These are phyloP conservation scores for Tapirus indicus DNA, from an alignment of 2,797 vertebrate genomes.

Conservation along the genomic window DNA sequence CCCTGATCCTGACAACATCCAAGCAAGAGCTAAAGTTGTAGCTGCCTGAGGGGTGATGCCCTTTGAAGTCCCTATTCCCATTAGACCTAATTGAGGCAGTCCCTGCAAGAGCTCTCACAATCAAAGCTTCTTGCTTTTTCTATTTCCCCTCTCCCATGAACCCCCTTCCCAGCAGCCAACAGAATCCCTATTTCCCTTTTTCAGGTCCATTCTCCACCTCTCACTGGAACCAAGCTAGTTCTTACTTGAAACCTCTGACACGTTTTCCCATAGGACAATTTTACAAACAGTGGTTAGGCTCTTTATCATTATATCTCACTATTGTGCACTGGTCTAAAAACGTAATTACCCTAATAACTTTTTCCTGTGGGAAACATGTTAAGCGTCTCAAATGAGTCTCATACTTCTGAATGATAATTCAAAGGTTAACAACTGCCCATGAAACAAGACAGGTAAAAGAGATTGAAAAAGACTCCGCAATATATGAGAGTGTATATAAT, in stretches of 20 bases:
- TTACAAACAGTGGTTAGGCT: conserved; percentile 26
- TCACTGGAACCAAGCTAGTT: conserved; percentile 47
- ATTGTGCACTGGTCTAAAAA: conserved; percentile 31
- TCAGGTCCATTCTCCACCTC: neutral
- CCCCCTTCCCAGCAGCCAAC: neutral
- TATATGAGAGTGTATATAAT: conserved; percentile 16
- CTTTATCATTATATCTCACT: neutral
- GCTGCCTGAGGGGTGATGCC: neutral
- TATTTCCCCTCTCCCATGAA: conserved; percentile 28
- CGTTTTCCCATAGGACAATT: conserved; percentile 39
- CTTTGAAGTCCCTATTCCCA: conserved; percentile 65
- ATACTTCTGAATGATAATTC: conserved; percentile 55
- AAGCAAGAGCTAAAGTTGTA: conserved; percentile 54
- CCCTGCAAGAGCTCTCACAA: conserved; percentile 40
- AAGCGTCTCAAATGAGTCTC: conserved; percentile 21
- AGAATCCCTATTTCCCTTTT: neutral
- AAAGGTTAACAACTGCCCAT: conserved; percentile 33
- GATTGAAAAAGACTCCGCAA: conserved; percentile 19
- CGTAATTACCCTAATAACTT: conserved; percentile 27
- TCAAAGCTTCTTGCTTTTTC: conserved; percentile 38
- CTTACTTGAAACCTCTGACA: conserved; percentile 15
- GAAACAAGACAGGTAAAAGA: conserved; percentile 63
- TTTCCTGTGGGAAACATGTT: conserved; percentile 44
- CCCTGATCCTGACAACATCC: conserved; percentile 59
- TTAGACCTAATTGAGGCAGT: conserved; percentile 47